Evolutionary conservation across 2,113 vertebrate genomes (phyloP).

Genomic region (Channa argus): DNA sequence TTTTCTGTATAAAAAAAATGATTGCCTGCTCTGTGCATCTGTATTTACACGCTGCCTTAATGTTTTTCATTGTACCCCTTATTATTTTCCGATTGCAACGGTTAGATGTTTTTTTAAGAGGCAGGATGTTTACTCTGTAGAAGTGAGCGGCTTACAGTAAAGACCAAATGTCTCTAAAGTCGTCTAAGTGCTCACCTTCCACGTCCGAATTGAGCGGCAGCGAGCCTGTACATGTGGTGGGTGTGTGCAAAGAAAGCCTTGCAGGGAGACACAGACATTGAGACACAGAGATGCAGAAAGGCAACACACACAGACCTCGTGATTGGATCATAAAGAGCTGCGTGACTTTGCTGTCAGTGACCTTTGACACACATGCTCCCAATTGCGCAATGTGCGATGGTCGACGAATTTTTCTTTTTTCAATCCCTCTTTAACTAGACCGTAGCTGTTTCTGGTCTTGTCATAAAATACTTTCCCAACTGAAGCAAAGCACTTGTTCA

Average conservation of each 20-base stretch:
- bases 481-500: too few species aligned
- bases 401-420: neutral
- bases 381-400: neutral
- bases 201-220: constrained; percentile 2
- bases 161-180: constrained; percentile 9
- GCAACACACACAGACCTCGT: neutral
- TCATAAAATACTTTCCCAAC: too few species aligned
- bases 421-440: too few species aligned
- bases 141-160: neutral
- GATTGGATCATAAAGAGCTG: constrained; percentile 4
- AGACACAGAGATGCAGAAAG: neutral
- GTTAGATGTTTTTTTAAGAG: neutral
- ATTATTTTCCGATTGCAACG: neutral
- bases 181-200: constrained; percentile 1
- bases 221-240: constrained; percentile 43
- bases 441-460: too few species aligned
- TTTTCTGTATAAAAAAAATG: constrained; percentile 11
- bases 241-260: constrained; percentile 13
- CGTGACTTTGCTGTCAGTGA: constrained; percentile 18
- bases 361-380: constrained; percentile 26
- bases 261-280: neutral
- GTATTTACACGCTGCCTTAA: neutral
- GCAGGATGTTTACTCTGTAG: constrained; percentile 5
- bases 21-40: too few species aligned
- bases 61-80: constrained; percentile 14